A percentile compares a stretch with the other conserved stretches of the same genome.
Conservation (phyloP, 2,888 invertebrate species). For the Pyrrhia umbra region DNA sequence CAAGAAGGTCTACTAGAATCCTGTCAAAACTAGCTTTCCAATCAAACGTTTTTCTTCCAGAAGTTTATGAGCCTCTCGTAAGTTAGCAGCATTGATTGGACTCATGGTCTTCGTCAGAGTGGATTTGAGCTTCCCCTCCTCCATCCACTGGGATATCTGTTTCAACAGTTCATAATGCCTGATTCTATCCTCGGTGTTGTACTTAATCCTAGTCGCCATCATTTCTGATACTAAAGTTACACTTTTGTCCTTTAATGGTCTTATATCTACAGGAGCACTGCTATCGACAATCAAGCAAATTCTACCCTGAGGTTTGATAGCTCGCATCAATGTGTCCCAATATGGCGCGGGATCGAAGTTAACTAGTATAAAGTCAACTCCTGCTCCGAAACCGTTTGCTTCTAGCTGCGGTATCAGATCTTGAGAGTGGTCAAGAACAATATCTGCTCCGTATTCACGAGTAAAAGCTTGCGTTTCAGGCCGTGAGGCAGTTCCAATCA, state of each 20-base stretch:
- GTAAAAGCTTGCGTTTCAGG: slow-evolving; percentile 77
- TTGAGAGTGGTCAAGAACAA: slow-evolving; percentile 79
- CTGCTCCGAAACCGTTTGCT: slow-evolving; percentile 73
- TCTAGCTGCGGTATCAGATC: slow-evolving; percentile 78
- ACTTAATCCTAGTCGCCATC: slow-evolving; percentile 82
- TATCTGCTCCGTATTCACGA: slow-evolving; percentile 74
- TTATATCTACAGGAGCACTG: slow-evolving; percentile 78
- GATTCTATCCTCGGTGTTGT: slow-evolving; percentile 79
- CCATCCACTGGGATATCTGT: slow-evolving; percentile 76
- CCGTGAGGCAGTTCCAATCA: slow-evolving; percentile 84
- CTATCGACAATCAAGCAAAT: slow-evolving; percentile 84
- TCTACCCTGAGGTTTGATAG: slow-evolving; percentile 82
- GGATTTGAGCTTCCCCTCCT: slow-evolving; percentile 74
- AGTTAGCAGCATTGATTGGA: slow-evolving; percentile 82
- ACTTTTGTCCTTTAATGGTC: slow-evolving; percentile 82
- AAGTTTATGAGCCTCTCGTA: slow-evolving; percentile 80
- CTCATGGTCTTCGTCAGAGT: slow-evolving; percentile 78
- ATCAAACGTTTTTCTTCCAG: slow-evolving; percentile 78
- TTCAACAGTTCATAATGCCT: slow-evolving; percentile 78
- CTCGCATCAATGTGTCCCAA: slow-evolving; percentile 81
- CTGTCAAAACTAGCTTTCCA: slow-evolving; percentile 82
- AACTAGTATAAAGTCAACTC: slow-evolving; percentile 82
- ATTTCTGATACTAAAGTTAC: slow-evolving; percentile 81
- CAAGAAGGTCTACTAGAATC: slow-evolving; percentile 67
- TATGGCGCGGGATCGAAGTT: slow-evolving; percentile 85